These are phyloP conservation scores for Erpobdella octoculata DNA, from an alignment of 2,888 invertebrate genomes.

Conservation along the genomic window DNA sequence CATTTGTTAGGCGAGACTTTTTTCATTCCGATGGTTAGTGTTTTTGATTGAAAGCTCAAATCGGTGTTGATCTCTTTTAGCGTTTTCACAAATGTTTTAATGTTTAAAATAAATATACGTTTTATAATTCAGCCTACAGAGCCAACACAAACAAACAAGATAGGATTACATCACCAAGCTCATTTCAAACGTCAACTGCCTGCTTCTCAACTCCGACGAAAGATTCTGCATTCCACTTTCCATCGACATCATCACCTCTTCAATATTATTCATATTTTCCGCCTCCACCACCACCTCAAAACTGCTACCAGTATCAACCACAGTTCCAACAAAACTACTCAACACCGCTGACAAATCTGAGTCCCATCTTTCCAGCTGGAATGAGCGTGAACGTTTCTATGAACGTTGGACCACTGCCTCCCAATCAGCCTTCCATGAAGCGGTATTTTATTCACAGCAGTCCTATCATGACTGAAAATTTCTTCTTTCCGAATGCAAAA, in stretches of 20 bases:
- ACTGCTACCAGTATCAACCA: not conserved
- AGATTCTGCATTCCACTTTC: not conserved
- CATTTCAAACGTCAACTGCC: not conserved
- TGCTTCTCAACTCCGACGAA: not conserved
- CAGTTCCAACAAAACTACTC: conserved; percentile 9
- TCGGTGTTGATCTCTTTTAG: too few relatives aligned
- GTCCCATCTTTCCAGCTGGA: not conserved
- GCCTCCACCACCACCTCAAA: not conserved
- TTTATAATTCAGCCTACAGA: not conserved
- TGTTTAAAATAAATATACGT: too few relatives aligned
- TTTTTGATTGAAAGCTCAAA: too few relatives aligned
- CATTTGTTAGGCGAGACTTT: too few relatives aligned
- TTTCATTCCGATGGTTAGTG: too few relatives aligned
- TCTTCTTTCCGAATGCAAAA: not conserved
- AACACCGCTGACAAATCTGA: not conserved
- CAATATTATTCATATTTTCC: conserved; percentile 24
- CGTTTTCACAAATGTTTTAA: too few relatives aligned
- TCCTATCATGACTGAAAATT: not conserved
- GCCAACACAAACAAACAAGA: not conserved
- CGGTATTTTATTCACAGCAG: not conserved
- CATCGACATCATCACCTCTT: not conserved
- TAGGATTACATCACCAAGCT: not conserved
- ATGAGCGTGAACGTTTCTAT: conserved; percentile 25
- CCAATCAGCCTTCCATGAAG: not conserved
- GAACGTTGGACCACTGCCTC: conserved; percentile 11